Evolutionary conservation across 2,888 invertebrate species (phyloP), one percentile per base, ranked within the genome.

Genomic region (Trichogramma dendrolimi): DNA sequence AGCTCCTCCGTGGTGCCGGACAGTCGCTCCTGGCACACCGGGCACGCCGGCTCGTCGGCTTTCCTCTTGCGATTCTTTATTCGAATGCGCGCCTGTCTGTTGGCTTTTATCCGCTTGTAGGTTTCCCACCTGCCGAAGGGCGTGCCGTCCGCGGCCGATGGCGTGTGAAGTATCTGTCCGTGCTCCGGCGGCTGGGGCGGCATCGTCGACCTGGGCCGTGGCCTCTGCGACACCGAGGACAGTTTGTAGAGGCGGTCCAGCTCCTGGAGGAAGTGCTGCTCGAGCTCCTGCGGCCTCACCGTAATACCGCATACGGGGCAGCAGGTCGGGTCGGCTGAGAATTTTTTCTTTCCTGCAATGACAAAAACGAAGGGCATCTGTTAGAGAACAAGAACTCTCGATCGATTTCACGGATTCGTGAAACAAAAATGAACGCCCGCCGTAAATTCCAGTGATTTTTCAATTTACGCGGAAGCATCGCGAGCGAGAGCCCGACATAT

Each of bases 271-370:
- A 92, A 86, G 80, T 95, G 96, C 40, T 87, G 82, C 69, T 92
- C 91, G n/a, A 94, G 81, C 78, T 95, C 95, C 2, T 88, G 87
- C 2, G 87, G 85, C 54, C 93, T 82, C 50, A 96, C 84, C 4
- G 93, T 92, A 64, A 91, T 86, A 66, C 94, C 90, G 78, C 96
- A 96, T 1, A 92, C 90, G 0, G 96, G 95, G 78, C 96, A 96
- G 76, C 85, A 90, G n/a, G 86, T 84, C 10, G 88, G 84, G 72
- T 90, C 89, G 6, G 83, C 72, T 14, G 76, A 72, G 62, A 78
- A 78, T 63, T 79, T 79, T 70, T 79, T 79, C 67, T 79, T 79
- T 60, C 78, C 79, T 79, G 65, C 10, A 72, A 71, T 50, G 63
- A 60, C 43, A 67, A 60, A 38, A 61, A 38, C 27, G 10, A 14